phyloP scores from a whole-genome alignment of 2,888 invertebrate species.

The Tetropium fuscum region DNA sequence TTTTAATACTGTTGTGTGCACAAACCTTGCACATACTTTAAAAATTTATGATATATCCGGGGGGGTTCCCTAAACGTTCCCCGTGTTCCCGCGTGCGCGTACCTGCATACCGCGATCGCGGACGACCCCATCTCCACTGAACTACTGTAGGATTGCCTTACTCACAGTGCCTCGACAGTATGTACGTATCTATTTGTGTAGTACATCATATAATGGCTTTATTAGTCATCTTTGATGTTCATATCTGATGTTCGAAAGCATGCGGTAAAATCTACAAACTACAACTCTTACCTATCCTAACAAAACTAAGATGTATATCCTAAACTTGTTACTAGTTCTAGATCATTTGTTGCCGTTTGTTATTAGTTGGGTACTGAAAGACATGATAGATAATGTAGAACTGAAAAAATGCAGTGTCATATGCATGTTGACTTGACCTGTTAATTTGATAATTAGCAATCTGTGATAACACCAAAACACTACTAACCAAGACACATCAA shows the following conservation, averaged over 20 bases:
- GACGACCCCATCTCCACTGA: conserved; percentile 70
- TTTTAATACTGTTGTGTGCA: conserved; percentile 68
- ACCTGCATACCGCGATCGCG: conserved; percentile 59
- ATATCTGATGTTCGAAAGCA: conserved; percentile 55
- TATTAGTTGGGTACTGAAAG: too few relatives aligned
- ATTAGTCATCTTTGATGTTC: conserved; percentile 56
- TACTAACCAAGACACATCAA: not conserved
- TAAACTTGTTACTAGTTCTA: not conserved
- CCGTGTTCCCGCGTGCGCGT: conserved; percentile 44
- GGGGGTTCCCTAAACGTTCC: conserved; percentile 31
- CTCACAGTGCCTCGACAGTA: conserved; percentile 81
- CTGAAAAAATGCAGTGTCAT: not conserved
- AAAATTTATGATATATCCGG: conserved; percentile 55
- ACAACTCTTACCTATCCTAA: conserved; percentile 26
- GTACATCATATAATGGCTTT: conserved; percentile 63
- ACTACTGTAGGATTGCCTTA: conserved; percentile 86
- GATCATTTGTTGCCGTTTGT: too few relatives aligned
- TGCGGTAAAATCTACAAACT: conserved; percentile 51
- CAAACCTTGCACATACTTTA: conserved; percentile 67
- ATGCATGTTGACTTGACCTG: not conserved
- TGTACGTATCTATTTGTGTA: conserved; percentile 65
- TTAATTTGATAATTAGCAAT: not conserved
- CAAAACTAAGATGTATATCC: not conserved
- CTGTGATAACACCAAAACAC: conserved; percentile 7
- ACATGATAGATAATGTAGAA: not conserved